Conservation (phyloP, 1,140 invertebrate species). For the Heliothis subflexa region DNA sequence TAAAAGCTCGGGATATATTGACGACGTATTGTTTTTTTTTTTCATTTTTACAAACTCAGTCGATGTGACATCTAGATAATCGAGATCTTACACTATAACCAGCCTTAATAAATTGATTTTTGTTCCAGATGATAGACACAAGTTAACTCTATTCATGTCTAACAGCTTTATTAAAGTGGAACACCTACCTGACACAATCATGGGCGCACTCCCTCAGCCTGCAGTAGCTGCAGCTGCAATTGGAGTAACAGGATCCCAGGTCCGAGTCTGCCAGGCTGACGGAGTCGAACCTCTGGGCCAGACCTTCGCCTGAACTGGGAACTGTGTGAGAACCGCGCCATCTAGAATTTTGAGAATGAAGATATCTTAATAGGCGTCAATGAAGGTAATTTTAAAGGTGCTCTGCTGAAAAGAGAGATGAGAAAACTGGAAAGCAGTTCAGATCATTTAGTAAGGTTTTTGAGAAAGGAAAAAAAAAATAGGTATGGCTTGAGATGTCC, state of each 20-base stretch:
- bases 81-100: no score
- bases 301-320: constrained; percentile 73
- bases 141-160: not conserved
- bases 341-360: constrained; percentile 63
- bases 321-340: constrained; percentile 76
- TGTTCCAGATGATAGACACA: no score
- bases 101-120: no score
- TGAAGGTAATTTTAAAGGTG: not conserved
- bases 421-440: no score
- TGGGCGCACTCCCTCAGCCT: constrained; percentile 76
- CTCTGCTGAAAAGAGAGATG: no score
- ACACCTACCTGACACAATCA: constrained; percentile 78
- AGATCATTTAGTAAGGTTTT: no score
- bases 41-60: no score
- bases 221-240: constrained; percentile 87
- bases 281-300: constrained; percentile 72
- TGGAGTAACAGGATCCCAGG: constrained; percentile 86
- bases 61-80: no score
- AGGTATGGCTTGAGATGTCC: no score
- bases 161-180: not conserved
- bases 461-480: no score
- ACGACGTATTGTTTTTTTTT: no score
- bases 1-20: no score
- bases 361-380: not conserved
- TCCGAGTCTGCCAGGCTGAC: constrained; percentile 79